Conservation (phyloP, 2,113 vertebrate species). For the Anarrhichthys ocellatus region DNA sequence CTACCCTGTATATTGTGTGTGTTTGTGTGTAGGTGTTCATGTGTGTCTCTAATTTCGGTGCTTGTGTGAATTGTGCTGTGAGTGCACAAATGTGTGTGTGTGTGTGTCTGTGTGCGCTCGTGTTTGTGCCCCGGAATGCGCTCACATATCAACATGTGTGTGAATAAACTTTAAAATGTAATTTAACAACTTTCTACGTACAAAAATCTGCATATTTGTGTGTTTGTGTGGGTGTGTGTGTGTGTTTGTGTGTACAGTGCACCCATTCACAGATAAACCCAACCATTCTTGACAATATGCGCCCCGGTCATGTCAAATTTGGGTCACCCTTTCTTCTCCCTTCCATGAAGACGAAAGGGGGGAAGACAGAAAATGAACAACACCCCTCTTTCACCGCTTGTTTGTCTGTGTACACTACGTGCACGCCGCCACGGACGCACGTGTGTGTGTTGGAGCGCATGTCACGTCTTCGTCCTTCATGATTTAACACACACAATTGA, state of each 20-base stretch:
- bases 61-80: neutral
- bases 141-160: neutral
- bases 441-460: slow-evolving; percentile 23
- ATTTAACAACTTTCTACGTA: neutral
- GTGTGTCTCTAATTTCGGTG: slow-evolving; percentile 18
- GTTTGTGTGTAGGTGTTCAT: slow-evolving; percentile 36
- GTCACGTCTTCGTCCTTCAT: slow-evolving; percentile 55
- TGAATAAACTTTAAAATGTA: neutral
- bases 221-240: slow-evolving; percentile 6
- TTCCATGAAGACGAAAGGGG: slow-evolving; percentile 29
- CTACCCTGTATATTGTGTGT: slow-evolving; percentile 68
- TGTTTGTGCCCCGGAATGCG: neutral
- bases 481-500: slow-evolving; percentile 52
- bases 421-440: neutral
- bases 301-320: slow-evolving; percentile 68
- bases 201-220: neutral
- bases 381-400: slow-evolving; percentile 59
- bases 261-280: slow-evolving; percentile 52
- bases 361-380: slow-evolving; percentile 65
- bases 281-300: slow-evolving; percentile 54
- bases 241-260: slow-evolving; percentile 37
- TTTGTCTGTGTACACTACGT: slow-evolving; percentile 46
- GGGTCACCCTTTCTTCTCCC: slow-evolving; percentile 75
- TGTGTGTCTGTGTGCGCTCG: neutral
- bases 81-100: slow-evolving; percentile 41